Evolutionary conservation across 64 coral and sea anemone genomes (phyloP).

Genomic region (Acropora tenuis): DNA sequence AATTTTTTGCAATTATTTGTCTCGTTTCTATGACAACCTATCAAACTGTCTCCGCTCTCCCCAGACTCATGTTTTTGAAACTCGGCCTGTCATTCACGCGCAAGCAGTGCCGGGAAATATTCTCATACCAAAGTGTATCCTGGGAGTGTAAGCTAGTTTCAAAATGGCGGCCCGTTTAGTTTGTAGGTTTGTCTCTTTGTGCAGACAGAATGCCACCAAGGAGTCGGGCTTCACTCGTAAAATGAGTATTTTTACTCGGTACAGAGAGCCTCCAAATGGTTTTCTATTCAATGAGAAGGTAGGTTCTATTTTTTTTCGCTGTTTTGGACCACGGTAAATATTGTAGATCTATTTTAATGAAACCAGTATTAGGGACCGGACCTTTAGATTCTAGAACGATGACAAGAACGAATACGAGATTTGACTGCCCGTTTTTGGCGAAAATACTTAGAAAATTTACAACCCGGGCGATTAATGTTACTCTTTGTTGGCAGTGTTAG

Average conservation of each 20-base stretch:
- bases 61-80: no score
- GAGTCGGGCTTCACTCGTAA: slow-evolving; percentile 6
- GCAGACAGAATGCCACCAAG: slow-evolving; percentile 27
- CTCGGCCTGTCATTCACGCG: background rate
- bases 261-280: slow-evolving; percentile 89
- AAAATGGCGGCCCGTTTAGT: slow-evolving; percentile 69
- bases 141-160: background rate
- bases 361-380: no score
- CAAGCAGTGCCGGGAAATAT: background rate
- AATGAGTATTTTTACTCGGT: slow-evolving; percentile 80
- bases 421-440: no score
- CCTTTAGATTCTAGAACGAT: no score
- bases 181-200: slow-evolving; percentile 20
- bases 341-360: background rate
- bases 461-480: no score
- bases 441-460: no score
- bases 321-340: background rate
- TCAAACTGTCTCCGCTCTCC: no score
- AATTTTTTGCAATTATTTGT: no score
- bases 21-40: no score
- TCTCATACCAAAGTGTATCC: background rate
- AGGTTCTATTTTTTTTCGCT: background rate
- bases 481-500: no score
- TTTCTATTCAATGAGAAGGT: slow-evolving; percentile 98
- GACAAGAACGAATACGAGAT: no score